phyloP scores from a whole-genome alignment of 2,113 vertebrate species.

The Gila orcuttii region DNA sequence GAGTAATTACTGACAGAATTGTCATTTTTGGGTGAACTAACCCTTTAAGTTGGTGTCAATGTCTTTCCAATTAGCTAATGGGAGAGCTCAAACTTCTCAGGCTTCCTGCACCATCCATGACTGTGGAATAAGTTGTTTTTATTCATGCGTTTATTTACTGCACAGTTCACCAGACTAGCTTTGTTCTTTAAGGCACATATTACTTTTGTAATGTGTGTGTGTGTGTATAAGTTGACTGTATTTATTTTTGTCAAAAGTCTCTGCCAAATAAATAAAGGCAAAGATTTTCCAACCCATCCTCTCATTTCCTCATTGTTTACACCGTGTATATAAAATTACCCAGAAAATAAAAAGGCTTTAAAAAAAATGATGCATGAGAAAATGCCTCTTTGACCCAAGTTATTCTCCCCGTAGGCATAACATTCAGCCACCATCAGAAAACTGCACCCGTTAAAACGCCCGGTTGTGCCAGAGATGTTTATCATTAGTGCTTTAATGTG shows the following conservation, averaged over 20 bases:
- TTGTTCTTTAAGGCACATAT: not conserved
- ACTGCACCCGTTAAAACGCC: not conserved
- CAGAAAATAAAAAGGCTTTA: not conserved
- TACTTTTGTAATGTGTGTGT: not conserved
- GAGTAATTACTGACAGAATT: too few species aligned
- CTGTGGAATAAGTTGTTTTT: not conserved
- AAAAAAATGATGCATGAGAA: not conserved
- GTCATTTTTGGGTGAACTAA: too few species aligned
- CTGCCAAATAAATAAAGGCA: not conserved
- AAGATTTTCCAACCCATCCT: not conserved
- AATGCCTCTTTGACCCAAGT: not conserved
- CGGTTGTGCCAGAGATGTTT: conserved; percentile 36
- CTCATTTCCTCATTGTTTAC: not conserved
- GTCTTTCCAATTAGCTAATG: not conserved
- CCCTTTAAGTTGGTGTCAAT: not conserved
- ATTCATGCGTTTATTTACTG: not conserved
- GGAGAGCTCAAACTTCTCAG: not conserved
- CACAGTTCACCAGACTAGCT: not conserved
- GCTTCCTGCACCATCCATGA: not conserved
- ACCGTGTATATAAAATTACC: conserved; percentile 1
- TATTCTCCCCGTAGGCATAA: not conserved
- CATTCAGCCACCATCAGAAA: conserved; percentile 3
- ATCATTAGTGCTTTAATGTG: conserved; percentile 28
- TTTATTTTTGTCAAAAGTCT: not conserved
- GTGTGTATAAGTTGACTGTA: not conserved